These are phyloP conservation scores for Aromia moschata DNA, from an alignment of 2,888 invertebrate species.

Conservation along the genomic window DNA sequence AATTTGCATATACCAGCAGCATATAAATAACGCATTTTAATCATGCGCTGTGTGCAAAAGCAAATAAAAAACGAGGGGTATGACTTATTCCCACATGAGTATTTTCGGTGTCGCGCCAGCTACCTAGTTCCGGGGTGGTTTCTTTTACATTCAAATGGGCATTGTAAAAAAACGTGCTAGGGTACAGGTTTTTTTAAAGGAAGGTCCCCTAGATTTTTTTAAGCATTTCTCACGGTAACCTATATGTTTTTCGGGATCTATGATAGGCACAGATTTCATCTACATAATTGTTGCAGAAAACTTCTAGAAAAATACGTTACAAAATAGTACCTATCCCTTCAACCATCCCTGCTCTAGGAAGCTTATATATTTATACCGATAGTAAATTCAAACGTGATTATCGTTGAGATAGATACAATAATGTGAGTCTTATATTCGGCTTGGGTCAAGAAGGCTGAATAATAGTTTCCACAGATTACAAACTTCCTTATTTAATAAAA, in stretches of 20 bases:
- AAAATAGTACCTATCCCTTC: neutral
- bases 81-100: conserved; percentile 52
- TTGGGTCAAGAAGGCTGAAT: no score
- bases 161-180: conserved; percentile 31
- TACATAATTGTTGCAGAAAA: neutral
- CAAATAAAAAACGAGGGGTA: conserved; percentile 49
- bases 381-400: no score
- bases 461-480: no score
- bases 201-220: conserved; percentile 29
- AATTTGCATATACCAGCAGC: conserved; percentile 39
- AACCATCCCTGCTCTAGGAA: no score
- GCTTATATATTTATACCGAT: no score
- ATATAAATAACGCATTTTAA: conserved; percentile 39
- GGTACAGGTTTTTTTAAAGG: conserved; percentile 31
- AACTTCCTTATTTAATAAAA: no score
- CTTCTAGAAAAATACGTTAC: conserved; percentile 19
- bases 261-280: conserved; percentile 3
- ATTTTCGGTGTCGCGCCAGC: conserved; percentile 30
- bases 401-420: no score
- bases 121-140: conserved; percentile 22
- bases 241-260: conserved; percentile 24
- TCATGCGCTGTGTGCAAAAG: conserved; percentile 27
- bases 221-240: conserved; percentile 20
- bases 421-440: no score
- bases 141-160: conserved; percentile 31